These are phyloP conservation scores for Aporophyla lueneburgensis DNA, from an alignment of 2,888 invertebrate genomes.

Conservation along the genomic window DNA sequence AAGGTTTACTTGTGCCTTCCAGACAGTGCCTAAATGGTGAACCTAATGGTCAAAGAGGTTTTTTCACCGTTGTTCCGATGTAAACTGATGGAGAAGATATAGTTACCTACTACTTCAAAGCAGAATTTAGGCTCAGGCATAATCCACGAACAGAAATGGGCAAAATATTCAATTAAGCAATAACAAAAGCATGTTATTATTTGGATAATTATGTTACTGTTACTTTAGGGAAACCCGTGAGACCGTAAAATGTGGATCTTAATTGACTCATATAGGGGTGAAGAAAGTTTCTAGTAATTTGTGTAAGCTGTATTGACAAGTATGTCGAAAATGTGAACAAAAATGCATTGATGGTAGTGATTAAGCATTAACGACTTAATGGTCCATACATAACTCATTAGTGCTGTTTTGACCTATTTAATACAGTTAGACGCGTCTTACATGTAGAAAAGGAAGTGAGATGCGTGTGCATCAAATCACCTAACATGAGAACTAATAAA, in stretches of 20 bases:
- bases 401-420: slow-evolving; percentile 40
- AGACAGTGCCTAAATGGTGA: neutral
- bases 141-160: neutral
- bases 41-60: neutral
- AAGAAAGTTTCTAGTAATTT: neutral
- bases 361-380: slow-evolving; percentile 49
- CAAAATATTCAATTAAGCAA: neutral
- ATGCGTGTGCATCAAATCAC: neutral
- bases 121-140: neutral
- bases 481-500: neutral
- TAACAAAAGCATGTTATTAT: neutral
- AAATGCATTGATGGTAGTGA: slow-evolving; percentile 36
- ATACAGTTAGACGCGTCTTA: slow-evolving; percentile 7
- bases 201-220: neutral
- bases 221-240: neutral
- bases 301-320: neutral
- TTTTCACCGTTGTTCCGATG: neutral
- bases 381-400: slow-evolving; percentile 41
- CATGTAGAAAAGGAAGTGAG: neutral
- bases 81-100: neutral
- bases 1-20: neutral
- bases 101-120: neutral
- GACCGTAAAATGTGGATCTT: neutral
- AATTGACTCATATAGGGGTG: neutral
- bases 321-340: slow-evolving; percentile 35